phyloP scores from a whole-genome alignment of 2,888 invertebrate genomes.

The Apotomis betuletana region DNA sequence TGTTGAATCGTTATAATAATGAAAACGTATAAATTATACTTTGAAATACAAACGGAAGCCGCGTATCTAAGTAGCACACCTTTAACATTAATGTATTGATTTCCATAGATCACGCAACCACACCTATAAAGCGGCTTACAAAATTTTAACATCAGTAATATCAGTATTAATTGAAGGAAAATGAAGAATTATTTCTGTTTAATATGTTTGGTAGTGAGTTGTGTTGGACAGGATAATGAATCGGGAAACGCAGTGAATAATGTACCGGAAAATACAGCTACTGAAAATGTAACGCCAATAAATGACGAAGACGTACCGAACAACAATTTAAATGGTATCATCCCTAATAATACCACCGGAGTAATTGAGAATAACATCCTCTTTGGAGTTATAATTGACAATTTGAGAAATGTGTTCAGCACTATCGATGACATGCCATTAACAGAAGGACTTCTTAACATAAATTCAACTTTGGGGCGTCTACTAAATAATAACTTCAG shows the following conservation, averaged over 20 bases:
- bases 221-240: slow-evolving; percentile 12
- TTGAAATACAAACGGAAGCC: neutral
- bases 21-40: no score
- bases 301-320: neutral
- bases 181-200: slow-evolving; percentile 17
- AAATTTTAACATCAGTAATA: neutral
- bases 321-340: neutral
- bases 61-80: neutral
- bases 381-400: no score
- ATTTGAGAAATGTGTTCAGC: no score
- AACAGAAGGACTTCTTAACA: neutral
- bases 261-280: neutral
- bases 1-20: no score
- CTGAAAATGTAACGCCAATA: neutral
- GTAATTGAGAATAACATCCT: no score
- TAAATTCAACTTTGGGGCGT: neutral
- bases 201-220: slow-evolving; percentile 1
- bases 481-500: neutral
- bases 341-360: neutral
- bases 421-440: no score
- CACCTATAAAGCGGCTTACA: neutral
- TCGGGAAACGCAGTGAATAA: neutral
- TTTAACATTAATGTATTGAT: neutral
- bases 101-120: slow-evolving; percentile 5
- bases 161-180: neutral